Evolutionary conservation across 2,888 invertebrate genomes (phyloP).

Genomic region (Alcis repandata): DNA sequence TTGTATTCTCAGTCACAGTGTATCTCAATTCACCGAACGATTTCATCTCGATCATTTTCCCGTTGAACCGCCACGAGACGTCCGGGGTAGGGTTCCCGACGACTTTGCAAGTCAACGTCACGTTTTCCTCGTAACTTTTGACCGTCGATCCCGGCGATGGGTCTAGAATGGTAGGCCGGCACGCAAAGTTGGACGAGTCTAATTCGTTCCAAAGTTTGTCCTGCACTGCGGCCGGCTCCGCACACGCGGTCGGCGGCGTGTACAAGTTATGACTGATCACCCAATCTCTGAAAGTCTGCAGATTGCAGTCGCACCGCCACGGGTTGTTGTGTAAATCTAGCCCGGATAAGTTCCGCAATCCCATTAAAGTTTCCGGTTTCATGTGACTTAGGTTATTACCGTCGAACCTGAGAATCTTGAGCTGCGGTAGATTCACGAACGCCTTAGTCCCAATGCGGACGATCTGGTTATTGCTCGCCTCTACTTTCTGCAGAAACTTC

Average conservation of each 20-base stretch:
- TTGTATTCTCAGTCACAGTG: conserved; percentile 74
- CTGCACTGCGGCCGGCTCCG: conserved; percentile 88
- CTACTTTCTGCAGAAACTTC: conserved; percentile 91
- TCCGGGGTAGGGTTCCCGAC: conserved; percentile 92
- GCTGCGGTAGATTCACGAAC: conserved; percentile 89
- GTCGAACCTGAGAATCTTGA: conserved; percentile 90
- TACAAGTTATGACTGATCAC: conserved; percentile 91
- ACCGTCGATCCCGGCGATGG: conserved; percentile 87
- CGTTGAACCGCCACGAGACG: conserved; percentile 91
- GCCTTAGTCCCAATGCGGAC: conserved; percentile 89
- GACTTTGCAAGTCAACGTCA: conserved; percentile 92
- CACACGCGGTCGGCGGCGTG: conserved; percentile 91
- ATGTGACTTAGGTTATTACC: conserved; percentile 92
- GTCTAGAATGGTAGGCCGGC: conserved; percentile 91
- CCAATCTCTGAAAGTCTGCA: conserved; percentile 93
- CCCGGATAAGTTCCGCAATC: conserved; percentile 89
- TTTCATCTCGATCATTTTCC: conserved; percentile 85
- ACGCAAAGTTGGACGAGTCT: conserved; percentile 92
- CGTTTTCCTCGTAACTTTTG: conserved; percentile 89
- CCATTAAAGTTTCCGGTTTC: conserved; percentile 89
- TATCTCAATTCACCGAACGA: conserved; percentile 84
- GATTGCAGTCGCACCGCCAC: conserved; percentile 95
- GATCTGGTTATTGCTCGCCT: conserved; percentile 92
- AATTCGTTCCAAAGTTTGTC: conserved; percentile 92
- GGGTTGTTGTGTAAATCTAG: conserved; percentile 93